Conservation (phyloP, 2,797 vertebrate genomes). For the Channa striata region DNA sequence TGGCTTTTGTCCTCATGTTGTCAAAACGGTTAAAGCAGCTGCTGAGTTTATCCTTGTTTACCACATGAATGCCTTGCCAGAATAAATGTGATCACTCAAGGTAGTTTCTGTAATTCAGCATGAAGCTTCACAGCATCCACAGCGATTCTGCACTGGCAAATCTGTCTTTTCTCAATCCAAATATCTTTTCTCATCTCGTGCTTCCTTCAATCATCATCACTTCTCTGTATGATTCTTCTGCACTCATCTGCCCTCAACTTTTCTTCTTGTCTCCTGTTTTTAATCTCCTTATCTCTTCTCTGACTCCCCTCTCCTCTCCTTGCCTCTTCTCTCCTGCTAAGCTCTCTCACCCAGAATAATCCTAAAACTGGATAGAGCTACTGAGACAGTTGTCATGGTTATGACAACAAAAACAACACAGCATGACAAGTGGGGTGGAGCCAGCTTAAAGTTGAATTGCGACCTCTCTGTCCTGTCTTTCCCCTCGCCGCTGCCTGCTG, state of each 20-base stretch:
- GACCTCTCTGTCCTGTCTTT: constrained; percentile 47
- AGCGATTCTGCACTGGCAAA: constrained; percentile 6
- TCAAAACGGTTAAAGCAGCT: constrained; percentile 55
- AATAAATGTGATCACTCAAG: constrained; percentile 34
- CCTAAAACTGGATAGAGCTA: constrained; percentile 60
- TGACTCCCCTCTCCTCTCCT: background rate
- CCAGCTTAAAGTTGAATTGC: constrained; percentile 56
- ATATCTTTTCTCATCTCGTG: constrained; percentile 28
- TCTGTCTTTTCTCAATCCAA: constrained; percentile 31
- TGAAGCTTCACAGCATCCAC: background rate
- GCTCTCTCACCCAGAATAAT: constrained; percentile 70
- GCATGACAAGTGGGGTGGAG: constrained; percentile 72
- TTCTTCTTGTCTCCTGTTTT: background rate
- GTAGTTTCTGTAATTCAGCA: constrained; percentile 20
- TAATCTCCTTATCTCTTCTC: constrained; percentile 13
- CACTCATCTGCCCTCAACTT: constrained; percentile 10
- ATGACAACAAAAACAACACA: constrained; percentile 82
- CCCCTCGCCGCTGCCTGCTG: constrained; percentile 33
- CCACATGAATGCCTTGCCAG: constrained; percentile 22
- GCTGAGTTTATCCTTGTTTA: constrained; percentile 39
- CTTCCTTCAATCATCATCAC: constrained; percentile 42
- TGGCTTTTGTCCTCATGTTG: constrained; percentile 59
- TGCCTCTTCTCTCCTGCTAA: constrained; percentile 26
- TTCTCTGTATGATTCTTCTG: constrained; percentile 3
- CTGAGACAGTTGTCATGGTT: constrained; percentile 83